A percentile compares a stretch with the other conserved stretches of the same genome.
These are phyloP conservation scores for Megaceryle maxima DNA, from an alignment of 2,113 vertebrate species.

Conservation along the genomic window DNA sequence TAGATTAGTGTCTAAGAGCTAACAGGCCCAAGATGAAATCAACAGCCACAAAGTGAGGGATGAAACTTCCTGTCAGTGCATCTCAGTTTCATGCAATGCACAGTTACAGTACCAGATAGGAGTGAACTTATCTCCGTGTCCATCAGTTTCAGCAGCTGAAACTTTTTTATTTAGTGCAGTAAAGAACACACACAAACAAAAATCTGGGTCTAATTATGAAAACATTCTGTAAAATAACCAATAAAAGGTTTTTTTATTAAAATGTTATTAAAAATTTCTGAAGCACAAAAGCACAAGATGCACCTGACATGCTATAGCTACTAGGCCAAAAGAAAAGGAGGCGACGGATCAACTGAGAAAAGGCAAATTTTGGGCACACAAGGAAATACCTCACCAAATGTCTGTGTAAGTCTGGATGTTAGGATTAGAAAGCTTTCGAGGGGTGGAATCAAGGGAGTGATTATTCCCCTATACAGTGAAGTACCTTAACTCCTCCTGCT, in stretches of 20 bases:
- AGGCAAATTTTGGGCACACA: neutral
- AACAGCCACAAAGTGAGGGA: neutral
- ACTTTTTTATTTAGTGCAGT: neutral
- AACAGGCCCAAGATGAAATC: neutral
- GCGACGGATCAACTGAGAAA: neutral
- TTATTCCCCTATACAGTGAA: neutral
- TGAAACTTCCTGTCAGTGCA: neutral
- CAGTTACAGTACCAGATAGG: neutral
- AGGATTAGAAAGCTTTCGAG: neutral
- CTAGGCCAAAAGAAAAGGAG: neutral
- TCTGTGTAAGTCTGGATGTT: neutral
- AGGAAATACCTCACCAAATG: neutral
- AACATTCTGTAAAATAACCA: neutral
- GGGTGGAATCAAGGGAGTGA: neutral
- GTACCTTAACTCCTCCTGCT: neutral
- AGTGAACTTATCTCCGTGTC: neutral
- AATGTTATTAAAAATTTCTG: neutral
- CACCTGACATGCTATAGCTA: neutral
- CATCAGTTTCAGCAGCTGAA: neutral
- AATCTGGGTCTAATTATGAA: neutral
- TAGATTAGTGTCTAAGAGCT: neutral
- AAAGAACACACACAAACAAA: neutral
- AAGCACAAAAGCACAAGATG: neutral
- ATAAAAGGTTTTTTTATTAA: neutral
- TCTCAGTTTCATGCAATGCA: neutral